Evolutionary conservation across 2,888 invertebrate genomes (phyloP).

Genomic region (Sarcophaga carnaria): DNA sequence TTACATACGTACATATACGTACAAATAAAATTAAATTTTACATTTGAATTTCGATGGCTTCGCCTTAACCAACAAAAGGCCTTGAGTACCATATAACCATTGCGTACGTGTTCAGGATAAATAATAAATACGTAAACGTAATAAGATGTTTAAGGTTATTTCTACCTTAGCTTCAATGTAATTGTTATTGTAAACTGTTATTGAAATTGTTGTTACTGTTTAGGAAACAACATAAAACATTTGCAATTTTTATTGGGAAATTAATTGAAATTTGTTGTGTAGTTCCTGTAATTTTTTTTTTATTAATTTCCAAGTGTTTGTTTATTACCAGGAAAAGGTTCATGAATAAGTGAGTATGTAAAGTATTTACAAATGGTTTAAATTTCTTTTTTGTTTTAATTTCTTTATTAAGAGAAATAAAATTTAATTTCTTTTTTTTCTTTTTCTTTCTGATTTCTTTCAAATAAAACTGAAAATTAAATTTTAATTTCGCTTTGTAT

Average conservation of each 20-base stretch:
- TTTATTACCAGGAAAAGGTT: no score
- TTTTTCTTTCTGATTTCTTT: not conserved
- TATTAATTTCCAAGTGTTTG: no score
- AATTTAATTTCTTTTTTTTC: no score
- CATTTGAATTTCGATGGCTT: slow-evolving; percentile 15
- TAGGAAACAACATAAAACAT: not conserved
- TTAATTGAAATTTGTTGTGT: not conserved
- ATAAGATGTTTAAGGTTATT: slow-evolving; percentile 32
- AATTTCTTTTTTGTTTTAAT: no score
- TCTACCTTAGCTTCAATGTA: not conserved
- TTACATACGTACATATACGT: slow-evolving; percentile 15
- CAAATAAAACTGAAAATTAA: not conserved
- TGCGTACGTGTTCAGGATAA: slow-evolving; percentile 6
- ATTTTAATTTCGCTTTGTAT: not conserved
- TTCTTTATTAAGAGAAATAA: no score
- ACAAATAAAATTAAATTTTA: slow-evolving; percentile 4
- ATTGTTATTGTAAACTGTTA: slow-evolving; percentile 5
- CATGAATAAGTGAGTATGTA: no score
- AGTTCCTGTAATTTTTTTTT: no score
- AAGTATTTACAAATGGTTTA: no score
- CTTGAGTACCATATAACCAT: not conserved
- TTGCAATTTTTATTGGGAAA: not conserved
- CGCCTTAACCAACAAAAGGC: not conserved
- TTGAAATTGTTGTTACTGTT: not conserved
- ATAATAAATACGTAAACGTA: slow-evolving; percentile 1